Evolutionary conservation across 2,113 vertebrate genomes (phyloP).

Genomic region (Hyla sarda): DNA sequence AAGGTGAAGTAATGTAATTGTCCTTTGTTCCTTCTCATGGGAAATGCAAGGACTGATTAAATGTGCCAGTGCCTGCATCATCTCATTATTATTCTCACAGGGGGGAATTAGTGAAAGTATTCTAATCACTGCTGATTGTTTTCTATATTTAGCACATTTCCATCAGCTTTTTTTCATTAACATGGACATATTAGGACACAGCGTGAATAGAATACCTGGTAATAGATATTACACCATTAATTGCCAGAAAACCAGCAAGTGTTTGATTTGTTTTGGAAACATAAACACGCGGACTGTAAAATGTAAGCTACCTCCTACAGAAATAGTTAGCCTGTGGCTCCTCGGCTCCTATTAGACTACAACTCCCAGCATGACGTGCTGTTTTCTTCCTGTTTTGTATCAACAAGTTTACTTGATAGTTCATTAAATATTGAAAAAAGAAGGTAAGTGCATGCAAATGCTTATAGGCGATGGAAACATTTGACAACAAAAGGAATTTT

Average conservation of each 20-base stretch:
- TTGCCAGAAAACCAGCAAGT: slow-evolving; percentile 21
- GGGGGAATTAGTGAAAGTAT: slow-evolving; percentile 40
- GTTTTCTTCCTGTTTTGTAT: neutral
- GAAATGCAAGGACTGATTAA: slow-evolving; percentile 36
- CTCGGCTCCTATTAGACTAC: neutral
- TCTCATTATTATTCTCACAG: slow-evolving; percentile 44
- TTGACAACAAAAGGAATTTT: neutral
- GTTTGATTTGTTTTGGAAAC: slow-evolving; percentile 22
- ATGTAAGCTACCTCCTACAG: neutral
- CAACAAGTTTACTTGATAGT: neutral
- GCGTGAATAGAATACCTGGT: slow-evolving; percentile 16
- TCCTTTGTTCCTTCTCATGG: slow-evolving; percentile 17
- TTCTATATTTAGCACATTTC: slow-evolving; percentile 39
- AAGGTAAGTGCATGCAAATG: neutral
- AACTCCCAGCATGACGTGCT: neutral
- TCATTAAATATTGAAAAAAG: neutral
- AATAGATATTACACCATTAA: slow-evolving; percentile 27
- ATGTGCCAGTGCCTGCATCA: slow-evolving; percentile 31
- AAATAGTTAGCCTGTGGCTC: neutral
- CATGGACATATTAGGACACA: slow-evolving; percentile 40
- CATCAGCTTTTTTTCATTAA: slow-evolving; percentile 35
- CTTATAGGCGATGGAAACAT: neutral
- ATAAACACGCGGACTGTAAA: neutral
- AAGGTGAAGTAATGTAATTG: slow-evolving; percentile 43
- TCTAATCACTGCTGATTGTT: slow-evolving; percentile 41